Conservation (phyloP, 2,113 vertebrate genomes). For the Platysternon megacephalum region DNA sequence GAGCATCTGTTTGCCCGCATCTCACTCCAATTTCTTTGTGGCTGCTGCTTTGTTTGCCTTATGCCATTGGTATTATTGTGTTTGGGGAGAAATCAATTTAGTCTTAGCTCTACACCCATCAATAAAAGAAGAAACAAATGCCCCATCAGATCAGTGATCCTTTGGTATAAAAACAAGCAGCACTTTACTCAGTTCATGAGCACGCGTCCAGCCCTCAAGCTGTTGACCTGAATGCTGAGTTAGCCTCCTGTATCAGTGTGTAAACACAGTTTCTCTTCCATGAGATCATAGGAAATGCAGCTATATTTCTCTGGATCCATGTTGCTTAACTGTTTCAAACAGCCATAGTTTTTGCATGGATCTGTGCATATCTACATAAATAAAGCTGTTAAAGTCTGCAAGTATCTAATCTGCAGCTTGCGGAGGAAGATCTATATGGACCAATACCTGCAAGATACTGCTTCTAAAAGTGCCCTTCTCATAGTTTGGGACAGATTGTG, state of each 20-base stretch:
- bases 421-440: not conserved
- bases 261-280: not conserved
- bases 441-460: not conserved
- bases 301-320: not conserved
- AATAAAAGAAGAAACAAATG: not conserved
- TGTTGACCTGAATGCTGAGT: not conserved
- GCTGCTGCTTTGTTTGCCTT: constrained; percentile 24
- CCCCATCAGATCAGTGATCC: not conserved
- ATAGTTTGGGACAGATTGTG: not conserved
- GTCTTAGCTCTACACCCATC: not conserved
- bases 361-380: not conserved
- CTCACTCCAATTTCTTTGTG: not conserved
- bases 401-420: not conserved
- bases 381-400: not conserved
- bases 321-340: not conserved
- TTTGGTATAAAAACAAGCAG: not conserved
- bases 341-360: not conserved
- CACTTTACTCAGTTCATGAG: not conserved
- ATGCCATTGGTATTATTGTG: not conserved
- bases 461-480: not conserved
- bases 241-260: not conserved
- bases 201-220: not conserved
- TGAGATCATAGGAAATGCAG: not conserved
- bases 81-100: not conserved
- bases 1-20: constrained; percentile 29